Evolutionary conservation across 2,888 invertebrate species (phyloP).

Genomic region (Leucozona laternaria): DNA sequence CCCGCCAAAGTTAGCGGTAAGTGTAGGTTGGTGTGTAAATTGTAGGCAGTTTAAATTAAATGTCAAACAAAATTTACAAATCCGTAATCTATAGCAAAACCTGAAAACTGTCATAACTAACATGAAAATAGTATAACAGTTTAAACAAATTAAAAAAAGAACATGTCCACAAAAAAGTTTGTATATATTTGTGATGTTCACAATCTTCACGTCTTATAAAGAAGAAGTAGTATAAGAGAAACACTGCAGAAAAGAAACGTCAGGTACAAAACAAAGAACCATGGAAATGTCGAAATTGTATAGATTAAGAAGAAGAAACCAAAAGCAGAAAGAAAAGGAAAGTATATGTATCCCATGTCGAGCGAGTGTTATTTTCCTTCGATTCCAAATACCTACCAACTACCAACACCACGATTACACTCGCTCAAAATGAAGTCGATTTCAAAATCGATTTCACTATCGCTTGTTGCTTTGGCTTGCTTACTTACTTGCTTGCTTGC

Average conservation of each 20-base stretch:
- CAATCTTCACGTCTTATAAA: slow-evolving; percentile 25
- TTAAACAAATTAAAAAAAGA: slow-evolving; percentile 12
- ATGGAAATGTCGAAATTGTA: slow-evolving; percentile 56
- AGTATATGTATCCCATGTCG: slow-evolving; percentile 53
- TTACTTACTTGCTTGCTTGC: background rate
- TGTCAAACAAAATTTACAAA: slow-evolving; percentile 17
- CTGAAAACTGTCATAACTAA: slow-evolving; percentile 5
- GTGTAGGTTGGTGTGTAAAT: background rate
- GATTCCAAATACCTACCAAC: slow-evolving; percentile 37
- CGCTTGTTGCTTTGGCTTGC: slow-evolving; percentile 59
- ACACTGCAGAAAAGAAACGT: slow-evolving; percentile 7
- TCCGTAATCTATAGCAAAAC: background rate
- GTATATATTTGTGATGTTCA: slow-evolving; percentile 37
- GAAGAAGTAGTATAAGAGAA: slow-evolving; percentile 14
- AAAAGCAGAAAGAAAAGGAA: slow-evolving; percentile 52
- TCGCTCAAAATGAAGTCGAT: slow-evolving; percentile 60
- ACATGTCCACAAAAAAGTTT: slow-evolving; percentile 56
- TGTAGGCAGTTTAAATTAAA: background rate
- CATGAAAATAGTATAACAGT: background rate
- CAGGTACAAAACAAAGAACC: slow-evolving; percentile 53
- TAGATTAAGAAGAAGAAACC: slow-evolving; percentile 30
- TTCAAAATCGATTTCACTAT: slow-evolving; percentile 75
- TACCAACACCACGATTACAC: slow-evolving; percentile 55
- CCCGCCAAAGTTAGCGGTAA: slow-evolving; percentile 45
- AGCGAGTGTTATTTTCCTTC: slow-evolving; percentile 29